A percentile compares a stretch with the other conserved stretches of the same genome.
These are phyloP conservation scores for Tinea trinotella DNA, from an alignment of 2,888 invertebrate species.

Conservation along the genomic window DNA sequence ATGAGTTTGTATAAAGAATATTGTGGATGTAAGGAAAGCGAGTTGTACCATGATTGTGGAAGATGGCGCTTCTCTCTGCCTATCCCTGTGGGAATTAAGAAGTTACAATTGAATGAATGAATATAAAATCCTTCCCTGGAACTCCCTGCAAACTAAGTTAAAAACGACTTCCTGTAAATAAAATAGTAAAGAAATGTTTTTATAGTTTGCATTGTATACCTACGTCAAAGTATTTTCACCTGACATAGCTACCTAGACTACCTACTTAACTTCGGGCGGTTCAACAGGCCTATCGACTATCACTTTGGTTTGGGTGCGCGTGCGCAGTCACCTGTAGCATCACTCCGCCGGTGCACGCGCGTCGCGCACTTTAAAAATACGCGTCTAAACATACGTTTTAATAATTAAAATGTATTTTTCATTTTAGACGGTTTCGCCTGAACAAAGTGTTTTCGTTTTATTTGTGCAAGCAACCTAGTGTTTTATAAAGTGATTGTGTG, in stretches of 20 bases:
- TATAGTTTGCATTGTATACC: neutral
- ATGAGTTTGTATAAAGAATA: too few species aligned
- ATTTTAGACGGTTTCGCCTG: slow-evolving; percentile 15
- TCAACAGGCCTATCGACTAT: slow-evolving; percentile 17
- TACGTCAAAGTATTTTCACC: slow-evolving; percentile 38
- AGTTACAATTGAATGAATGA: too few species aligned
- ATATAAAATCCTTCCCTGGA: too few species aligned
- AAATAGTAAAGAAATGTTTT: too few species aligned
- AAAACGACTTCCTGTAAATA: too few species aligned
- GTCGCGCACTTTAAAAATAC: neutral
- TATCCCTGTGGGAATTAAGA: too few species aligned
- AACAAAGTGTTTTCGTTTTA: too few species aligned
- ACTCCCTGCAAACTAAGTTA: too few species aligned
- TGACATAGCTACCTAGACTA: slow-evolving; percentile 57
- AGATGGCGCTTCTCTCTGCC: too few species aligned
- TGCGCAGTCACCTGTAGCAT: slow-evolving; percentile 55
- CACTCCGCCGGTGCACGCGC: slow-evolving; percentile 41
- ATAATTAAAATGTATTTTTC: neutral
- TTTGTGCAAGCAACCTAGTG: neutral
- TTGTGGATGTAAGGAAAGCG: too few species aligned
- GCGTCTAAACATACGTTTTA: neutral
- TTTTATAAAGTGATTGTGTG: neutral
- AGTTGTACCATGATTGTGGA: too few species aligned
- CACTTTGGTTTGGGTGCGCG: slow-evolving; percentile 20
- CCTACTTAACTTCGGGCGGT: slow-evolving; percentile 35